These are phyloP conservation scores for Meriones unguiculatus DNA, from an alignment of 2,113 vertebrate genomes.

Conservation along the genomic window DNA sequence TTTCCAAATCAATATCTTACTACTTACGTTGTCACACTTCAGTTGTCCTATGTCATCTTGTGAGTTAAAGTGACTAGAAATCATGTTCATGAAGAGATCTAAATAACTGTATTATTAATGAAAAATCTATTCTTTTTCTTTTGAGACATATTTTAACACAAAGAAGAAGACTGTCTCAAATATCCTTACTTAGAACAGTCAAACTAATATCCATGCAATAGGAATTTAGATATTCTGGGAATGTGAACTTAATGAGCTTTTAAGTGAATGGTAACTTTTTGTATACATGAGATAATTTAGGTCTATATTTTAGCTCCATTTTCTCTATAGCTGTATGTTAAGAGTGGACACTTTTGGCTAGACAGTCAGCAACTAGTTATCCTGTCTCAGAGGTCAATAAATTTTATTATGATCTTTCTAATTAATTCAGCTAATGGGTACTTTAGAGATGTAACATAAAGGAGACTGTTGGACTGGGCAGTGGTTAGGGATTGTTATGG, in stretches of 20 bases:
- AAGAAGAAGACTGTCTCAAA: background rate
- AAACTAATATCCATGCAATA: background rate
- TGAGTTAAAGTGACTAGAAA: background rate
- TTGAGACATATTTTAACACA: background rate
- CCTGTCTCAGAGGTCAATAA: conserved; percentile 43
- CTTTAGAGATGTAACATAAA: background rate
- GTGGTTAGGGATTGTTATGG: background rate
- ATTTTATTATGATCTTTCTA: conserved; percentile 31
- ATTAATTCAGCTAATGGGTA: conserved; percentile 61
- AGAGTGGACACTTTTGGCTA: background rate
- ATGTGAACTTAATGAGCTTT: background rate
- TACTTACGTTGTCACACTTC: background rate
- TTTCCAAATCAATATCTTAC: background rate
- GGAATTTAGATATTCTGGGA: background rate
- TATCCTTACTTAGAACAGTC: background rate
- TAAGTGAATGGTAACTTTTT: conserved; percentile 1
- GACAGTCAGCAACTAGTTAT: background rate
- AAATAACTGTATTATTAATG: background rate
- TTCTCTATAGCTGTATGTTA: background rate
- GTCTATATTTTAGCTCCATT: background rate
- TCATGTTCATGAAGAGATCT: background rate
- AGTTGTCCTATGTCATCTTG: background rate
- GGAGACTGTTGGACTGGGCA: conserved; percentile 46
- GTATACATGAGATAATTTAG: background rate
- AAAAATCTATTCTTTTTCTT: background rate